Evolutionary conservation across 2,888 invertebrate species (phyloP), one percentile per base, ranked within the genome.

Genomic region (Habrosyne pyritoides): DNA sequence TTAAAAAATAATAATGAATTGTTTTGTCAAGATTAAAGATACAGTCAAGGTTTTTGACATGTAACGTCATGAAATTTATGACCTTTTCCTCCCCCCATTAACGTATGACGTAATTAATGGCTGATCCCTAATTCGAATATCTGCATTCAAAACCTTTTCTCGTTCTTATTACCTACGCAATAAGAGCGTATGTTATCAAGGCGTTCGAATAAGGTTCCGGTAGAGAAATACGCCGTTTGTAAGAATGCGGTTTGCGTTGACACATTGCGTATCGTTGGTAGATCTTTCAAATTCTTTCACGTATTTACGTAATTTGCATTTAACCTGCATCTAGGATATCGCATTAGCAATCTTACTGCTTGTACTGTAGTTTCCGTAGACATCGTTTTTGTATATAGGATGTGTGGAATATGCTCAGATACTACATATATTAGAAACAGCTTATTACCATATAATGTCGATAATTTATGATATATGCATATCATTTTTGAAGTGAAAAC

Each of bases 291-390:
- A 77, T 71, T 66, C 69, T 70, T 60, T 55, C 57, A 71, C 63
- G 71, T 78, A 73, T 79, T 81, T 81, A 80, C 76, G 74, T 70
- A 76, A 84, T 84, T 83, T 83, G 75, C 81, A 79, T 84, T 73
- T 64, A 63, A 61, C 66, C 56, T 67, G 62, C 71, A 69, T 71
- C 63, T 57, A 2, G 6, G 18, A 42, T 42, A 42, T 42, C 36
- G 14, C 14, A 36, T 36, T 36, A 36, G 42, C 18, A 42, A 42
- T 42, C 42, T 42, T 18, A 42, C 14, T 42, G 8, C 42, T 18
- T 2, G 14, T 18, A 18, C 14, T 8, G 18, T 42, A 3, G 42
- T 42, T 42, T 42, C 42, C 42, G 42, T 42, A 42, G 18, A 18
- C 42, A 8, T 18, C 7, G 0, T 18, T 42, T 42, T 18, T 42